Evolutionary conservation across 2,888 invertebrate species (phyloP).

Genomic region (Leptothorax acervorum): DNA sequence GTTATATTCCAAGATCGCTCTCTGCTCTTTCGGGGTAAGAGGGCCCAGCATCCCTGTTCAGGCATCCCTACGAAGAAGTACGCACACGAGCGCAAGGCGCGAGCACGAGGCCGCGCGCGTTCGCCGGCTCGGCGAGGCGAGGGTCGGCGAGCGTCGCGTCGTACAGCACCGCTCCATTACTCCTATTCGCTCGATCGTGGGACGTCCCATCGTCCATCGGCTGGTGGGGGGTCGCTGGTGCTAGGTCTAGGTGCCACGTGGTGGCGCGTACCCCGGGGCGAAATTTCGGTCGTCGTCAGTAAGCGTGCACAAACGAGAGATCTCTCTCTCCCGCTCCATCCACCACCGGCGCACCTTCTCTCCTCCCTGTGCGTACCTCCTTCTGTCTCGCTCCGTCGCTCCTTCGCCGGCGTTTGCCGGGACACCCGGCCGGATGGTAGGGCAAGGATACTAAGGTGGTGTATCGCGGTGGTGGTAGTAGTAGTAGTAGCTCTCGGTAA

Average conservation of each 20-base stretch:
- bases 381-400: slow-evolving; percentile 56
- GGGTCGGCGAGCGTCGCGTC: slow-evolving; percentile 66
- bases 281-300: slow-evolving; percentile 73
- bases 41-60: not conserved
- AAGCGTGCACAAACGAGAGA: slow-evolving; percentile 64
- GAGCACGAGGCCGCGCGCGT: not conserved
- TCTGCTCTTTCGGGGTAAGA: not conserved
- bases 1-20: not conserved
- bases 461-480: slow-evolving; percentile 57
- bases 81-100: not conserved
- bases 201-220: slow-evolving; percentile 70
- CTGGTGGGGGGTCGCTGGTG: slow-evolving; percentile 69
- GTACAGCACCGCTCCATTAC: slow-evolving; percentile 65
- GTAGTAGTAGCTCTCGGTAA: slow-evolving; percentile 73
- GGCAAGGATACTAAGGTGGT: slow-evolving; percentile 61
- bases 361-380: slow-evolving; percentile 62
- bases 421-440: slow-evolving; percentile 64
- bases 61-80: not conserved
- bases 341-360: slow-evolving; percentile 53
- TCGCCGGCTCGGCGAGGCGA: slow-evolving; percentile 33
- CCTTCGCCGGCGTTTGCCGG: slow-evolving; percentile 62
- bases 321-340: slow-evolving; percentile 35
- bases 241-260: slow-evolving; percentile 77
- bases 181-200: slow-evolving; percentile 69
- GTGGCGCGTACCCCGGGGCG: slow-evolving; percentile 75